Evolutionary conservation across 2,113 vertebrate species (phyloP).

Genomic region (Tragulus kanchil): DNA sequence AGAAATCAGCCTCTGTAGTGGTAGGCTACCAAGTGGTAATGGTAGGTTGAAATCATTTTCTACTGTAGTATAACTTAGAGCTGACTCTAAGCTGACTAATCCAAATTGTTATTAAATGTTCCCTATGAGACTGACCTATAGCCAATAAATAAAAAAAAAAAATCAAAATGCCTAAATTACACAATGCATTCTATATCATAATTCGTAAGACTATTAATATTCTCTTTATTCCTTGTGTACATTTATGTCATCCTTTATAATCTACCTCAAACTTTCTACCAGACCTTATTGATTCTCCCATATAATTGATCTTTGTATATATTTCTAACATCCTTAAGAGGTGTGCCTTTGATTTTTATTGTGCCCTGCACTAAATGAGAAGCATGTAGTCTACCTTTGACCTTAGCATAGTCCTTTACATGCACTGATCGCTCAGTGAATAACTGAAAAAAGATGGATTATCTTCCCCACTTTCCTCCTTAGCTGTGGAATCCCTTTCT

Average conservation of each 20-base stretch:
- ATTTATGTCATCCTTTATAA: neutral
- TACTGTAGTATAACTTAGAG: neutral
- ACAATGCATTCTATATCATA: neutral
- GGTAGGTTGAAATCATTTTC: neutral
- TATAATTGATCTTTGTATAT: neutral
- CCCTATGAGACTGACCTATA: neutral
- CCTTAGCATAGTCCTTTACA: neutral
- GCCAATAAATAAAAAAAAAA: neutral
- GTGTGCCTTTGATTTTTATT: constrained; percentile 8
- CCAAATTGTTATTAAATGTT: neutral
- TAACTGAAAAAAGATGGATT: neutral
- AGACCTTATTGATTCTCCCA: neutral
- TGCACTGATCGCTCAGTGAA: neutral
- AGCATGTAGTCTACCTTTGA: neutral
- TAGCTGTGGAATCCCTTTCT: neutral
- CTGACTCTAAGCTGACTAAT: neutral
- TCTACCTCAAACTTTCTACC: neutral
- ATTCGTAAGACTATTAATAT: neutral
- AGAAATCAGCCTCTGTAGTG: neutral
- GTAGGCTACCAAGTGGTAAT: neutral
- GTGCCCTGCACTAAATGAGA: neutral
- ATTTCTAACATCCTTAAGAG: neutral
- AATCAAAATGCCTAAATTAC: neutral
- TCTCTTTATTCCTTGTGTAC: neutral
- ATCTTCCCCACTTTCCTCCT: too few species aligned